phyloP scores from a whole-genome alignment of 2,888 invertebrate genomes.

The Melieria picta region DNA sequence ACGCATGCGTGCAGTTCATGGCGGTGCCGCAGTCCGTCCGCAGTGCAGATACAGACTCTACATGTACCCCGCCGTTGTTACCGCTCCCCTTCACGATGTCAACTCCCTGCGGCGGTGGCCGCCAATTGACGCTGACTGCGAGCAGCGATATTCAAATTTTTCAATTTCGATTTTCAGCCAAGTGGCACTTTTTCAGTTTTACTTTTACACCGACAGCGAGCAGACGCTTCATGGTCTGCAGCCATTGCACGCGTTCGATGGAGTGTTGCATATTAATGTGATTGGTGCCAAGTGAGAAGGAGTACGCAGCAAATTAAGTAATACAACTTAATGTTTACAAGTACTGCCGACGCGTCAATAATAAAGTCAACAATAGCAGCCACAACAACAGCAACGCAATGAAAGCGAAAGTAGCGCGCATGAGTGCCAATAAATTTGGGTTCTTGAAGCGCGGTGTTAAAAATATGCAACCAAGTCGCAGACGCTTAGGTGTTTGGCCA shows the following conservation, averaged over 20 bases:
- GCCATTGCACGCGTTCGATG: neutral
- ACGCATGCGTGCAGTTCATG: slow-evolving; percentile 44
- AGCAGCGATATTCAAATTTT: slow-evolving; percentile 15
- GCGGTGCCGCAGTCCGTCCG: neutral
- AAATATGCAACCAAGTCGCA: neutral
- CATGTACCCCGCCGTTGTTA: no score
- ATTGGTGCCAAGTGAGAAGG: neutral
- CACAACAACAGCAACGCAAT: slow-evolving; percentile 25
- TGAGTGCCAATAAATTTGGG: neutral
- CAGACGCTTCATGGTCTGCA: neutral
- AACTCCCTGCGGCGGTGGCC: slow-evolving; percentile 4
- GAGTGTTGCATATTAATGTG: neutral
- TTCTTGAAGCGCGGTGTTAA: neutral
- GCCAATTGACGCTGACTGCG: slow-evolving; percentile 2
- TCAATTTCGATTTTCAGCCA: slow-evolving; percentile 8
- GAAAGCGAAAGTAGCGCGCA: slow-evolving; percentile 52
- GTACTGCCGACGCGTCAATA: slow-evolving; percentile 10
- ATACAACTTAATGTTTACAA: neutral
- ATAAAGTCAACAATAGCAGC: slow-evolving; percentile 29
- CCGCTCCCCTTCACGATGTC: neutral
- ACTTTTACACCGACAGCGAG: slow-evolving; percentile 10
- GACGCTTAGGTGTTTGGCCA: slow-evolving; percentile 15
- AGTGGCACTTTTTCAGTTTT: slow-evolving; percentile 20
- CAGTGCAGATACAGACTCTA: no score
- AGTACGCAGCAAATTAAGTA: neutral